Evolutionary conservation across 2,797 vertebrate genomes (phyloP), one percentile per base, ranked within the genome.

Genomic region (Mico argentatus): DNA sequence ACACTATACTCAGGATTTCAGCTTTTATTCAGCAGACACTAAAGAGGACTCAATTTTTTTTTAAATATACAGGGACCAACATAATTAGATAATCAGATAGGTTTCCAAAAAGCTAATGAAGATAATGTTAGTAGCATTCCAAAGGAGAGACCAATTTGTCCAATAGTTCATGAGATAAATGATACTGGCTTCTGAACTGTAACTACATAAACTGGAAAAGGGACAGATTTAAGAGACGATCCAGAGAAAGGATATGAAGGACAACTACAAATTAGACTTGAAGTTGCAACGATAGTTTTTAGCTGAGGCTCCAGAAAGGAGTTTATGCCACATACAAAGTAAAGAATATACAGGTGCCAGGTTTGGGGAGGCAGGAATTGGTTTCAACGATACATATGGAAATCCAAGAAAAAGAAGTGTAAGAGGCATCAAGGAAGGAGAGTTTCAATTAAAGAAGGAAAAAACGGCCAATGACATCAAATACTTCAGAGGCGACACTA

Each of bases 321-420:
- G 15, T 67, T 70, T 80, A 84, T 76, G 57, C 13, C 55, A 86
- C 55, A 73, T 39, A 83, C 70, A 94, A 83, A 90, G 33, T 41
- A 73, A 97, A 70, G 57, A 93, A 83, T 27, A 82, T 0, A 92
- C 30, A 95, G 41, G 27, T 86, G 70, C 46, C 59, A 64, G 12
- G 70, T 48, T 55, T 64, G 70, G 11, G 20, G 57, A 67, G 12
- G 91, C 46, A 95, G 57, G 92, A 93, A 91, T 8, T 91, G 76
- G 84, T 84, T 95, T 92, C 75, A 97, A 82, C 94, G 17, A 95
- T 17, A 26, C 72, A 83, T 1, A 41, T 55, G 41, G 33, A 92
- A 91, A 96, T 83, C 39, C 26, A 86, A 15, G 12, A 52, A 94
- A 93, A 92, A 50, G 3, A 24, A 72, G 41, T 88, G 44, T 36